Evolutionary conservation across 2,888 invertebrate genomes (phyloP), one percentile per base, ranked within the genome.

Genomic region (Megaustenia siamemsis): DNA sequence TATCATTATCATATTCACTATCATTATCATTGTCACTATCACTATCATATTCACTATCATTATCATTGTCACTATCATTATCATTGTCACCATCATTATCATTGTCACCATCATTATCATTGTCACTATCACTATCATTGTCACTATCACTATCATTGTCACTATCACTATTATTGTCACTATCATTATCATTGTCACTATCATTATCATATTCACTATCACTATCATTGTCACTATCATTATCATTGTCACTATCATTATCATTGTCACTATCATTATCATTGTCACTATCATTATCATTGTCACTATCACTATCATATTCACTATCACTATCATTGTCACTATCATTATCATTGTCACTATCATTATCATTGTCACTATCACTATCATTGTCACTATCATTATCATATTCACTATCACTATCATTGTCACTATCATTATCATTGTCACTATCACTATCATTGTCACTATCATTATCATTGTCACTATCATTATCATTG

Each of bases 181-280:
- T 18, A 49, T 18, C 49, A 49, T 18, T 18, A 49, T 49, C 49
- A 49, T 49, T 18, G 18, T n/a, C n/a, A n/a, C n/a, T n/a, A n/a
- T n/a, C n/a, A n/a, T n/a, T n/a, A n/a, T n/a, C n/a, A n/a, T n/a
- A n/a, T n/a, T 18, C 49, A 49, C 49, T 18, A 49, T 18, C 49
- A 49, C 49, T 18, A 49, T 49, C 49, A 49, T 49, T 18, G 18
- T 18, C 49, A 49, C 49, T 18, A 49, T 18, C 49, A 49, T 18
- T 18, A 49, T 49, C 49, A 49, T 49, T 18, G 18, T 18, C 49
- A 49, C 49, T 38, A 71, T 35, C 71, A 71, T 35, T 38, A 71
- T 71, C 71, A 71, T 35, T 38, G 35, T 35, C 71, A 71, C 32
- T 38, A 71, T 35, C 71, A 71, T 71, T 38, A 71, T 35, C 71